Percentiles rank a stretch among this genome's conserved stretches.
Evolutionary conservation across 2,888 invertebrate species (phyloP).

Genomic region (Tribolium freemani): DNA sequence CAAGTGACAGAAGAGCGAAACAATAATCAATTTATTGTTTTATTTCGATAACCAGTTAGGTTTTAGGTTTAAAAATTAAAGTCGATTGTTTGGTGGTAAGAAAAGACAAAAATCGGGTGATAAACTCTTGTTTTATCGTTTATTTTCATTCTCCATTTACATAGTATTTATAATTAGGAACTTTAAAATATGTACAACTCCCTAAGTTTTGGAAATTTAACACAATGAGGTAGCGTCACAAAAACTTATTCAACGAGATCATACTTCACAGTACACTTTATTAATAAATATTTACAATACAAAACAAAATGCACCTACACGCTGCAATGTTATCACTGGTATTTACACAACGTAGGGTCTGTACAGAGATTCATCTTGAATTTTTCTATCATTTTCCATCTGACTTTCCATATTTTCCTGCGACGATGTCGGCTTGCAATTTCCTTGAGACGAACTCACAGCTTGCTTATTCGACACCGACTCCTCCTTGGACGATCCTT

Average conservation of each 20-base stretch:
- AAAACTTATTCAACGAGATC: conserved; percentile 42
- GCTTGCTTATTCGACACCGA: conserved; percentile 53
- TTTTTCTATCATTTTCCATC: conserved; percentile 55
- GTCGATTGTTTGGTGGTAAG: neutral
- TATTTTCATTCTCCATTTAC: conserved; percentile 34
- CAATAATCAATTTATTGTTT: too few relatives aligned
- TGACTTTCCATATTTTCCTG: conserved; percentile 41
- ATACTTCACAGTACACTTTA: conserved; percentile 39
- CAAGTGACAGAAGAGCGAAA: too few relatives aligned
- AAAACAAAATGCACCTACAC: conserved; percentile 35
- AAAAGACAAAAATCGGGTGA: neutral
- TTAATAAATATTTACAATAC: conserved; percentile 45
- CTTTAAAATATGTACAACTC: conserved; percentile 61
- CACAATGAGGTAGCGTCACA: conserved; percentile 59
- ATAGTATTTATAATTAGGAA: conserved; percentile 56
- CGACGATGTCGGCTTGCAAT: conserved; percentile 47
- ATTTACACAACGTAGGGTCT: conserved; percentile 69
- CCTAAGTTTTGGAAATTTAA: conserved; percentile 44
- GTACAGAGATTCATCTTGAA: conserved; percentile 67
- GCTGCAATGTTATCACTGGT: conserved; percentile 41
- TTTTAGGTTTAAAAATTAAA: too few relatives aligned
- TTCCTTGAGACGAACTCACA: conserved; percentile 49
- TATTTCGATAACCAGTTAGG: too few relatives aligned
- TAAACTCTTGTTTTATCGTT: conserved; percentile 26
- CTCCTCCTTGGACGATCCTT: conserved; percentile 65